Evolutionary conservation across 2,113 vertebrate genomes (phyloP).

Genomic region (Urocynchramus pylzowi): DNA sequence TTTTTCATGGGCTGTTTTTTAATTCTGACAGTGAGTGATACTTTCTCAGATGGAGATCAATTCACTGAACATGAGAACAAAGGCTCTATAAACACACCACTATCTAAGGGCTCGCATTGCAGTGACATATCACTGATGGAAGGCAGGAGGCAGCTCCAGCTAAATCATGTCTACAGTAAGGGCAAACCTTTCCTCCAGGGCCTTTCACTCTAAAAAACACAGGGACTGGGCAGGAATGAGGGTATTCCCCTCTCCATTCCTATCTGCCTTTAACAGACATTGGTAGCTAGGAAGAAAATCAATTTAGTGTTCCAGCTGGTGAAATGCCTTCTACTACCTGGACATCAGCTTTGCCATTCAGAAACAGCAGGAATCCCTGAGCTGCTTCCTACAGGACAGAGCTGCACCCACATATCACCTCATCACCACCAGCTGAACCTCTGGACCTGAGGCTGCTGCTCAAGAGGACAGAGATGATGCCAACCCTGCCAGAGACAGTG

Average conservation of each 20-base stretch:
- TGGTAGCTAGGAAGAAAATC: neutral
- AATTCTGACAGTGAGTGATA: conserved; percentile 38
- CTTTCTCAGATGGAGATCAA: conserved; percentile 41
- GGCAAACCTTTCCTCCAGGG: neutral
- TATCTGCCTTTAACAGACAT: neutral
- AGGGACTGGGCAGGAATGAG: neutral
- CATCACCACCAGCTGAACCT: neutral
- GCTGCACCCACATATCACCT: neutral
- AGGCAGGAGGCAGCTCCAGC: neutral
- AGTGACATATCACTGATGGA: neutral
- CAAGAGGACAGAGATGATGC: neutral
- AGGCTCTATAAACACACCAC: neutral
- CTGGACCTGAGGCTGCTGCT: neutral
- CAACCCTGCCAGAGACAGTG: neutral
- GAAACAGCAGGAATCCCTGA: neutral
- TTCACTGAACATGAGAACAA: neutral
- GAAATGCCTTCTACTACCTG: neutral
- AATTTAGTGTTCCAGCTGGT: neutral
- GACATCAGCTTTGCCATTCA: neutral
- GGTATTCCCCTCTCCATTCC: neutral
- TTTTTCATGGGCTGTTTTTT: conserved; percentile 14
- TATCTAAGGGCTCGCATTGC: neutral
- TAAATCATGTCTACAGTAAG: neutral
- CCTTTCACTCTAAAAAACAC: neutral
- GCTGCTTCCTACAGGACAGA: neutral